These are phyloP conservation scores for Elephantulus edwardii DNA, from an alignment of 2,113 vertebrate genomes.

Conservation along the genomic window DNA sequence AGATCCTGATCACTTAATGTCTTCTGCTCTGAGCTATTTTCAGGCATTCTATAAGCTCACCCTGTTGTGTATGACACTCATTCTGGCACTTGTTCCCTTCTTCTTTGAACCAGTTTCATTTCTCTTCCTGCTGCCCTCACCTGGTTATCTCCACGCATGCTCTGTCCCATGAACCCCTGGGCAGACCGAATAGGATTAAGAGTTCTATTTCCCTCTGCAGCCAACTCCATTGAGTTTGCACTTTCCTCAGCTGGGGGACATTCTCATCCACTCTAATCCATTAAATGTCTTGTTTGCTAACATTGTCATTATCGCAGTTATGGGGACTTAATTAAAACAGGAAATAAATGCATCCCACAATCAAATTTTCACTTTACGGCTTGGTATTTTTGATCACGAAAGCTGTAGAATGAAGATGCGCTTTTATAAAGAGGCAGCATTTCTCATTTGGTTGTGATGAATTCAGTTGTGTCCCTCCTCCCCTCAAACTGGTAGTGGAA, in stretches of 20 bases:
- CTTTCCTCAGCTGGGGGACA: neutral
- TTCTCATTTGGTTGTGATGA: neutral
- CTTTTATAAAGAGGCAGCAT: neutral
- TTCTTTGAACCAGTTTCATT: neutral
- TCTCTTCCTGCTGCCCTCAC: neutral
- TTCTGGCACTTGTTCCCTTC: neutral
- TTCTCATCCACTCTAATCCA: neutral
- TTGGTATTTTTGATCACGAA: neutral
- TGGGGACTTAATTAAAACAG: conserved; percentile 39
- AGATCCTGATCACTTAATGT: conserved; percentile 73
- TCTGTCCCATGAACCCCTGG: neutral
- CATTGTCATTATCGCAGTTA: conserved; percentile 13
- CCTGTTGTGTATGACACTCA: neutral
- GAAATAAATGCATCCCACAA: neutral
- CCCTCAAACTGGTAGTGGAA: neutral
- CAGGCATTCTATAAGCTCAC: neutral
- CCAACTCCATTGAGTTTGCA: neutral
- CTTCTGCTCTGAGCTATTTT: conserved; percentile 19
- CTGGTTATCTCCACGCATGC: neutral
- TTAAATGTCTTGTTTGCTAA: conserved; percentile 28
- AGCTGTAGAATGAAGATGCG: neutral
- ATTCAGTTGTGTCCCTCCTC: neutral
- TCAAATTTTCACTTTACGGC: neutral
- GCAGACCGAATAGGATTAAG: neutral
- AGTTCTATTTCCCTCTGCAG: neutral